A percentile compares a stretch with the other conserved stretches of the same genome.
Evolutionary conservation across 30 jellyfish, hydroid and myxozoan species (phyloP).

Genomic region (Hydractinia symbiolongicarpus): DNA sequence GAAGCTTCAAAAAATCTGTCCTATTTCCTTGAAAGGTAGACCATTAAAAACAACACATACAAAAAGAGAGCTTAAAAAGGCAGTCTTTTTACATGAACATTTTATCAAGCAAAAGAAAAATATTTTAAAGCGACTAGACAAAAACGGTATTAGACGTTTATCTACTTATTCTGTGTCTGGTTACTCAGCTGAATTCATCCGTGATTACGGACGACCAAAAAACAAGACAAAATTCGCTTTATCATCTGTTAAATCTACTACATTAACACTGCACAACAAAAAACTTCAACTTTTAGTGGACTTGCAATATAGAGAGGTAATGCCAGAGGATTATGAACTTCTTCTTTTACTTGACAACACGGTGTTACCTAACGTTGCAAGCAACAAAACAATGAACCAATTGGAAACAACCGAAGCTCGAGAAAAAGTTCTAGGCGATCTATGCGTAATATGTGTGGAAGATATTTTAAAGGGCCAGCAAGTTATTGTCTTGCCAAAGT

Average conservation of each 20-base stretch:
- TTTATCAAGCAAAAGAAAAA: neutral
- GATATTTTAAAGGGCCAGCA: neutral
- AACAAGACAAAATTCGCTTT: neutral
- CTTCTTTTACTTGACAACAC: neutral
- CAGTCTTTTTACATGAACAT: too few species aligned
- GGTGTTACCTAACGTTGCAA: neutral
- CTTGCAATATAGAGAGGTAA: constrained; percentile 11
- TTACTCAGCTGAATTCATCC: neutral
- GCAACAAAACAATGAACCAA: neutral
- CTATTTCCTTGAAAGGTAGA: too few species aligned
- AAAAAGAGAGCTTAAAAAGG: too few species aligned
- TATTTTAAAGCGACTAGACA: neutral
- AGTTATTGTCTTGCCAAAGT: neutral
- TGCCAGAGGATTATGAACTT: constrained; percentile 10
- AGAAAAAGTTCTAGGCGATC: neutral
- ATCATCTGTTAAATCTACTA: neutral
- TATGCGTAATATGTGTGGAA: neutral
- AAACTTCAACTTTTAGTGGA: neutral
- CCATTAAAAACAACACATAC: too few species aligned
- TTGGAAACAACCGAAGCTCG: neutral
- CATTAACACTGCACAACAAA: neutral
- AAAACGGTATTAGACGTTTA: neutral
- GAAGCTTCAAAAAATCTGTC: too few species aligned
- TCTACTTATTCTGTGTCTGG: neutral
- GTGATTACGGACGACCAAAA: neutral